Evolutionary conservation across 2,888 invertebrate species (phyloP), one percentile per base, ranked within the genome.

Genomic region (Corythucha ciliata): DNA sequence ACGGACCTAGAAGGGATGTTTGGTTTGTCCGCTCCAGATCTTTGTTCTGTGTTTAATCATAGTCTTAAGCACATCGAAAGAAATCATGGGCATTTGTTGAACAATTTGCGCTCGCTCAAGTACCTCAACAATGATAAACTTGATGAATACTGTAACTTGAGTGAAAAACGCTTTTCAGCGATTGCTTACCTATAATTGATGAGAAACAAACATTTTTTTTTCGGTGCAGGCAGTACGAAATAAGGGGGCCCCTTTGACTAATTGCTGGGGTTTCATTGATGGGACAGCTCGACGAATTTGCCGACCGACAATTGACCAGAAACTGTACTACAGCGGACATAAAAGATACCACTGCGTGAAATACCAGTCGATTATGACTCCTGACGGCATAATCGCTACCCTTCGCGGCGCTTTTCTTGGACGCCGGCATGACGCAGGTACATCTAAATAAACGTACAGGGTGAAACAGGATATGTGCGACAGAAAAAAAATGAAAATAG

Each of bases 341-440:
- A 48, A 48, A 26, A 42, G 50, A 12, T 50, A 25, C 14, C 50
- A 50, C 18, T 50, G 50, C 21, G 16, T 50, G n/a, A 50, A 50
- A 14, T 50, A 32, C 12, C 50, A 50, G n/a, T 27, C 42, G 4
- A 27, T 42, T 7, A 4, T 44, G 14, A 33, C 42, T n/a, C 50
- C 44, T 32, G 50, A 50, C 25, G 50, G 50, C 3, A 18, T 50
- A 2, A 26, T 50, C 14, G 26, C 39, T 10, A 44, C 18, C 25
- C 12, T 50, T 7, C 29, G 16, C n/a, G 48, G 48, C 5, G 24
- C 48, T 16, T 48, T 25, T 29, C 20, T 24, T 16, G 48, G 40
- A 14, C 18, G 27, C 12, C 24, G 48, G 22, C 48, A 48, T 40
- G 48, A 48, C 27, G 48, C 40, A 12, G 48, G 48, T 42, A 10